Conservation (phyloP, 2,113 vertebrate genomes). For the Psittacula cyanocephala region DNA sequence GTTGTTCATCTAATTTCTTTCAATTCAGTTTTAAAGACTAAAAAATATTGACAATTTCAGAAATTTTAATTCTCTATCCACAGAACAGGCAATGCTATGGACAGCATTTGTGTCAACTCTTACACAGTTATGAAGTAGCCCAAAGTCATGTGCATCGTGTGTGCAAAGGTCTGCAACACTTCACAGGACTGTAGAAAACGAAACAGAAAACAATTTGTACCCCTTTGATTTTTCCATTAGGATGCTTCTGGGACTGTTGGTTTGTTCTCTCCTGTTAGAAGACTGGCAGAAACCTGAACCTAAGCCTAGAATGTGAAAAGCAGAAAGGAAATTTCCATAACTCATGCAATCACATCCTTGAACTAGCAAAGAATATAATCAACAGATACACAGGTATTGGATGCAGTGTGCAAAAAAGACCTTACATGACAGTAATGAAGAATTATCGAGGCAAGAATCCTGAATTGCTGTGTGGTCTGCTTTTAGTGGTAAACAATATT, state of each 20-base stretch:
- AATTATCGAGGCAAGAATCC: background rate
- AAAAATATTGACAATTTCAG: background rate
- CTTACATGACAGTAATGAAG: background rate
- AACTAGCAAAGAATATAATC: background rate
- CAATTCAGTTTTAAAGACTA: background rate
- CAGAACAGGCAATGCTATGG: background rate
- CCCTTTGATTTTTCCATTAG: background rate
- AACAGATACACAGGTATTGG: background rate
- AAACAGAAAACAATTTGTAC: background rate
- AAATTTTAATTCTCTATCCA: background rate
- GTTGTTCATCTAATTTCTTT: background rate
- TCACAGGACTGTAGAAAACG: background rate
- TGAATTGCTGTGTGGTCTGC: background rate
- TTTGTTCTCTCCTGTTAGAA: background rate
- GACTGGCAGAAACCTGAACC: background rate
- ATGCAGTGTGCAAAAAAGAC: background rate
- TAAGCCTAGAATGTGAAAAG: background rate
- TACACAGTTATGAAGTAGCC: background rate
- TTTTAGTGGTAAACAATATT: background rate
- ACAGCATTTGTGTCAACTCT: background rate
- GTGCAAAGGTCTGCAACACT: background rate
- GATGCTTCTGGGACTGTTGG: background rate
- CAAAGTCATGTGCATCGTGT: background rate
- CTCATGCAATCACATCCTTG: background rate
- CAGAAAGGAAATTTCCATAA: background rate